phyloP scores from a whole-genome alignment of 2,888 invertebrate genomes.

The Isoperla grammatica region DNA sequence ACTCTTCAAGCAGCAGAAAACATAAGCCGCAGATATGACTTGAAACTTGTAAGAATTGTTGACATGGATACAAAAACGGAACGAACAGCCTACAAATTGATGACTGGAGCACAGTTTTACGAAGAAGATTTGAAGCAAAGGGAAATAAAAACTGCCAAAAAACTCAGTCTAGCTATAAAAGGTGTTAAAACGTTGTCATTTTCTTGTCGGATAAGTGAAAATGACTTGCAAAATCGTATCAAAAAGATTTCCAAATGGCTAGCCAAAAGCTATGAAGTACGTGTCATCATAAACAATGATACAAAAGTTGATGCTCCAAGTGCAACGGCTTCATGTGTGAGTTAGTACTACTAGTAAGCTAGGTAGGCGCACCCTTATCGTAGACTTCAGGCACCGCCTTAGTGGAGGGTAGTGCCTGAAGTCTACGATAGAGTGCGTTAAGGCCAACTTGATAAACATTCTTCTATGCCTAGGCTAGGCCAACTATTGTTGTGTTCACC shows the following conservation, averaged over 20 bases:
- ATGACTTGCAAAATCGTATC: constrained; percentile 59
- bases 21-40: constrained; percentile 59
- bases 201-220: constrained; percentile 55
- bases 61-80: constrained; percentile 63
- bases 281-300: constrained; percentile 52
- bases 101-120: constrained; percentile 60
- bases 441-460: too few species aligned
- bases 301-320: too few species aligned
- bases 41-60: constrained; percentile 62
- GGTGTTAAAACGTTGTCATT: constrained; percentile 60
- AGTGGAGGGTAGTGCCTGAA: too few species aligned
- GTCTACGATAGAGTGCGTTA: too few species aligned
- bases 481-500: too few species aligned
- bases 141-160: constrained; percentile 42
- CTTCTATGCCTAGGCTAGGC: too few species aligned
- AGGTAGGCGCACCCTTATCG: too few species aligned
- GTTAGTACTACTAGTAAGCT: constrained; percentile 31
- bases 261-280: constrained; percentile 59
- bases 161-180: constrained; percentile 44
- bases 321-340: constrained; percentile 43
- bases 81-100: constrained; percentile 61
- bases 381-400: too few species aligned
- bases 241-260: constrained; percentile 62
- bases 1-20: constrained; percentile 64
- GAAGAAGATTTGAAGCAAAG: constrained; percentile 54